Evolutionary conservation across 2,797 vertebrate genomes (phyloP), one percentile per base, ranked within the genome.

Genomic region (Gobio occitaniae): DNA sequence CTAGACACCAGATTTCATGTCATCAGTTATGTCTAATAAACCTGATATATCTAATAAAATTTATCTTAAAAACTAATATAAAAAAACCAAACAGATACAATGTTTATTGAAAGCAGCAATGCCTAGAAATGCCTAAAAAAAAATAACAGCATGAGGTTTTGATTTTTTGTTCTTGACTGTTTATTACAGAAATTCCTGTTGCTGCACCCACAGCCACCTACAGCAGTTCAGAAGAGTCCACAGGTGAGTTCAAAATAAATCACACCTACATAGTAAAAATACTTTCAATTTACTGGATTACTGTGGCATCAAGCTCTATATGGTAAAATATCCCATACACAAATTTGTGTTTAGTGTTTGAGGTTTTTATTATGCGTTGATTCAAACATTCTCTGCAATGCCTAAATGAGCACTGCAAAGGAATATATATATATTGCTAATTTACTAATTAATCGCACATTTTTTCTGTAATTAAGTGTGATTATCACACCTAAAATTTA

Each of bases 161-260:
- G 50, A 86, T 87, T 15, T n/a, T 54, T 71, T 71, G 7, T 63
- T 86, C 41, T 48, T 78, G 17, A 78, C 38, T 86, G 78, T 63
- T 72, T 90, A 29, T 85, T 84, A 32, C 94, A 99, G 98, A 99
- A 92, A 99, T 99, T 88, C 98, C 98, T 0, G 95, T 96, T 0
- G 97, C 96, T 0, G 97, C 97, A 0, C 97, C 97, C 0, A 97
- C 97, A 80, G 96, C 97, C 0, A 91, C 95, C 0, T 95, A 97
- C 92, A 98, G 93, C 95, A 98, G 96, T 90, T 95, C 97, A 0
- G 97, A 98, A 88, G 97, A 98, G 86, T 96, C 97, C 0, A 95
- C 97, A 95, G 98, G 98, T 99, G 94, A 79, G 95, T 59, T 11
- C 32, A 81, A 78, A 25, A 19, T 3, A 13, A 36, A 54, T 54